Evolutionary conservation across 2,888 invertebrate species (phyloP).

Genomic region (Dermolepida albohirtum): DNA sequence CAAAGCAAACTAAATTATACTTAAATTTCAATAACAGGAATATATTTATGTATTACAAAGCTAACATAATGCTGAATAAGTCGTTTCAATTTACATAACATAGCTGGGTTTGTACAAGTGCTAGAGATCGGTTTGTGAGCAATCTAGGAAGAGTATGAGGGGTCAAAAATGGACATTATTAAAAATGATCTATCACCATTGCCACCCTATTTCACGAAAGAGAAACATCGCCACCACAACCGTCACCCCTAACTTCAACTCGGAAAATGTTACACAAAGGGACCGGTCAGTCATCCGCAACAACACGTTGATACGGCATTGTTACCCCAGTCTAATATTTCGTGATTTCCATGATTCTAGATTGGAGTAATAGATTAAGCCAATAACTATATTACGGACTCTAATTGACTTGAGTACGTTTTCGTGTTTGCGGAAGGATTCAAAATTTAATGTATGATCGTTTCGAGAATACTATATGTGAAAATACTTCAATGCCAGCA

Average conservation of each 20-base stretch:
- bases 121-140: conserved; percentile 18
- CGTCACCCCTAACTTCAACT: not conserved
- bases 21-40: no score
- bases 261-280: not conserved
- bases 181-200: conserved; percentile 35
- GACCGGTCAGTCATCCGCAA: conserved; percentile 8
- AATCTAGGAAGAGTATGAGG: not conserved
- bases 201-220: conserved; percentile 11
- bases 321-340: conserved; percentile 22
- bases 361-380: conserved; percentile 28
- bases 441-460: conserved; percentile 20
- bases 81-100: no score
- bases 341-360: conserved; percentile 29
- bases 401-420: conserved; percentile 37
- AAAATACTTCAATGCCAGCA: no score
- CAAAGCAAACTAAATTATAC: no score
- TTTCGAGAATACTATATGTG: not conserved
- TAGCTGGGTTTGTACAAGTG: no score
- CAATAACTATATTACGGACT: conserved; percentile 31
- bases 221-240: conserved; percentile 14
- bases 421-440: conserved; percentile 16
- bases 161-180: conserved; percentile 18
- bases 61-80: no score
- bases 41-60: no score
- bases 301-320: not conserved